Evolutionary conservation across 2,888 invertebrate species (phyloP).

Genomic region (Cephus rjabovi): DNA sequence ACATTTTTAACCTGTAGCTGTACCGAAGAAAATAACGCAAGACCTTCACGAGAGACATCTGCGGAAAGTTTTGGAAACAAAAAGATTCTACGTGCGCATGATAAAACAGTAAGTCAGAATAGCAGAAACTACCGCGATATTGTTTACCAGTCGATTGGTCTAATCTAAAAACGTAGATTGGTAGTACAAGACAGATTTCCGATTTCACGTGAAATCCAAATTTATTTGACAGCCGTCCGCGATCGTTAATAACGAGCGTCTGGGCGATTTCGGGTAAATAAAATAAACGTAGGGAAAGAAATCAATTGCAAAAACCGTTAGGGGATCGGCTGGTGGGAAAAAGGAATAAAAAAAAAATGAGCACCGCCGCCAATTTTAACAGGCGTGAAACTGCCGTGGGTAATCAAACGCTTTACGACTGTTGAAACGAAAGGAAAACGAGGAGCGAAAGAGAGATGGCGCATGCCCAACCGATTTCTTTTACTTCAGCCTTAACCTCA

Average conservation of each 20-base stretch:
- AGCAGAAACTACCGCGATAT: neutral
- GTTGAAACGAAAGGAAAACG: neutral
- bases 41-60: neutral
- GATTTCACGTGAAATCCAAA: neutral
- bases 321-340: neutral
- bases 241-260: neutral
- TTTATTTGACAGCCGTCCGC: neutral
- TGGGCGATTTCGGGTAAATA: neutral
- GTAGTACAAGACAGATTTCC: neutral
- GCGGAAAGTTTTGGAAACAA: neutral
- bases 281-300: neutral
- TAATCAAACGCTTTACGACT: neutral
- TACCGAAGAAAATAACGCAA: neutral
- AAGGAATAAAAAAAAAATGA: neutral
- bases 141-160: neutral
- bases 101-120: neutral
- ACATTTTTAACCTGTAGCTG: neutral
- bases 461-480: neutral
- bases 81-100: no score
- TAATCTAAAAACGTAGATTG: neutral
- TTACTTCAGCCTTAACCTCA: neutral
- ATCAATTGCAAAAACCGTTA: neutral
- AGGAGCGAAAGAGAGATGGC: neutral
- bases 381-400: neutral
- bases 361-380: neutral